Conservation (phyloP, 1,140 invertebrate genomes). For the Doryteuthis pealeii region DNA sequence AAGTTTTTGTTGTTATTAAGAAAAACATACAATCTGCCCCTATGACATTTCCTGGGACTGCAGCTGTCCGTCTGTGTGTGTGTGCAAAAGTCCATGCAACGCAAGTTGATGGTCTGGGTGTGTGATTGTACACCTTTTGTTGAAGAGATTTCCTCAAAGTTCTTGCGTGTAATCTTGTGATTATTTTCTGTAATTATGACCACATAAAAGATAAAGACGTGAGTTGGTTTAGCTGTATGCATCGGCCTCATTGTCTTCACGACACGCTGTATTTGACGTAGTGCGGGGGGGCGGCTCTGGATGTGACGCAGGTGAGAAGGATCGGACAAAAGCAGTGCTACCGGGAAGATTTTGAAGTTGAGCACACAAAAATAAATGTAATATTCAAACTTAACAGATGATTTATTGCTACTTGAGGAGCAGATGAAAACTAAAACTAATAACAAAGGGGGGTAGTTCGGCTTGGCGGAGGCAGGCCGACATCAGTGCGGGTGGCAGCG, state of each 20-base stretch:
- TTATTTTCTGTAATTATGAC: conserved; percentile 43
- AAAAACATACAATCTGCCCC: conserved; percentile 30
- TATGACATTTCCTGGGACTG: conserved; percentile 25
- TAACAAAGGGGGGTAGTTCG: conserved; percentile 27
- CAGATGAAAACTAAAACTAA: conserved; percentile 37
- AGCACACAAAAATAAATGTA: conserved; percentile 40
- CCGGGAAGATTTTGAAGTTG: conserved; percentile 21
- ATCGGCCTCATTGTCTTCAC: conserved; percentile 28
- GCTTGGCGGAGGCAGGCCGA: conserved; percentile 21
- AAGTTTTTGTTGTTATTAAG: conserved; percentile 31
- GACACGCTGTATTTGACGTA: conserved; percentile 27
- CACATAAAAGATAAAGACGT: conserved; percentile 36
- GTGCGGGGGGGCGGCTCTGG: neutral
- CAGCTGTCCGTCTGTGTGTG: conserved; percentile 27
- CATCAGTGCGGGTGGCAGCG: conserved; percentile 12
- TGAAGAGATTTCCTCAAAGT: conserved; percentile 28
- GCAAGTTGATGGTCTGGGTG: conserved; percentile 13
- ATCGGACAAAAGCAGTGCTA: conserved; percentile 26
- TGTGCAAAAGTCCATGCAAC: conserved; percentile 23
- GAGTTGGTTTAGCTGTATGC: conserved; percentile 30
- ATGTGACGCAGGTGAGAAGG: conserved; percentile 33
- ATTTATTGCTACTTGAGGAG: conserved; percentile 43
- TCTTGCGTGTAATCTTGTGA: conserved; percentile 40
- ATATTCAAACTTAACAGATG: conserved; percentile 39
- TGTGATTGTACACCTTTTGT: conserved; percentile 30